Base-by-base conservation (phyloP, 1,140 invertebrate genomes). In the Drosophila bifasciata region DNA sequence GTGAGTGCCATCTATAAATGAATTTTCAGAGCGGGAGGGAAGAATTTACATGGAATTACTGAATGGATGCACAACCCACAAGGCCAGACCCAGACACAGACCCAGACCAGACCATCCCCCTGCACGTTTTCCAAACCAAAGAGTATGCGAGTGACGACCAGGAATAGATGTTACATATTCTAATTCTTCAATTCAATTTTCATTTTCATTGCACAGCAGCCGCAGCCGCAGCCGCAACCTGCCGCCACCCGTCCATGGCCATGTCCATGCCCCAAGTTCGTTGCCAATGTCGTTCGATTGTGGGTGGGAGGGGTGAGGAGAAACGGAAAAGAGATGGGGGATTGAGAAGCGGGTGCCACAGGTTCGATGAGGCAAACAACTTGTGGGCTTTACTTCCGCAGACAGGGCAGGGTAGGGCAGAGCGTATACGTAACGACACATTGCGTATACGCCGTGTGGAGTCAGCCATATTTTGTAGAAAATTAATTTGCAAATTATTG, bases 211-310 rank as follows among this genome's bases (percentile, higher is more conserved):
- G 16, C 66, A 21, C 40, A 13, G 9, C 3, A n/a, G 3, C 44
- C 19, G 25, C 25, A 7, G 28, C 39, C 23, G 9, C 3, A n/a
- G 3, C 44, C 19, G 25, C 25, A 7, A 23, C 39, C 23, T 19
- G n/a, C 11, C 36, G 28, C 62, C 43, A 17, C 49, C 9, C 41
- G 15, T n/a, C 17, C 19, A 23, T 23, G 28, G n/a, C 68, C 64
- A 73, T 75, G 71, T 62, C 2, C 28, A 28, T 11, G 32, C 32
- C 32, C 32, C 72, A 85, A 84, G 80, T 84, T 84, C 76, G 80
- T 79, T 85, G 80, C 51, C 80, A 84, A 85, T 67, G 79, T 84
- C 80, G 79, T 84, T 84, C 67, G 79, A 76, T 79, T 78, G 23
- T 53, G 28, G 50, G 23, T 53, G 28, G 50, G 23, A 40, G 17